Base-by-base conservation (phyloP, 2,113 vertebrate species). In the Neofelis nebulosa region DNA sequence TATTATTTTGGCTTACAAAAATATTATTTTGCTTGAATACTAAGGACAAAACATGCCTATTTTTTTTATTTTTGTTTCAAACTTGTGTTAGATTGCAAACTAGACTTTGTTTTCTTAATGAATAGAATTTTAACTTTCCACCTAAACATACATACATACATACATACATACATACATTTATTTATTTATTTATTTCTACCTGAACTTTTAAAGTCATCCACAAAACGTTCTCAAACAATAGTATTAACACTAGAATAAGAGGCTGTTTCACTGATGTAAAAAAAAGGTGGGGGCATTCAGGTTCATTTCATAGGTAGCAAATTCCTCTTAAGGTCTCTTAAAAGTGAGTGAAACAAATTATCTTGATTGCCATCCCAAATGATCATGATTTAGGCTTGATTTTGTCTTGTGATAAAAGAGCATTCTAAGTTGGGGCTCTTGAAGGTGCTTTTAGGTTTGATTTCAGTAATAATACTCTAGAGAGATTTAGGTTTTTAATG, bases 61-160 rank as follows among this genome's bases (percentile, higher is more conserved):
- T 61, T 91, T 94, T 94, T 94, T 91, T 61, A 91, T 38, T 95
- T 74, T 48, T 82, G 74, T 76, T 94, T 94, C 27, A 97, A 69
- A 55, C 16, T 52, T 84, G 4, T 92, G 48, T 97, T 76, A 36
- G 31, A 25, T 68, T 80, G 31, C 84, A 97, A 94, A 55, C 7
- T 25, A 61, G 80, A 68, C 33, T 86, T 91, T 63, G 16, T 73
- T 88, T 96, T 94, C 9, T 65, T 80, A 96, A 81, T 79, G 41
- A 92, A 63, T 87, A 63, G 21, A 79, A 69, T 83, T 91, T 80
- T 93, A 92, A 65, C 12, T 83, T 96, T 94, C 65, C 57, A 52
- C 45, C 7, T 88, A 23, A 92, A 41, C 13, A 45, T 45, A 9
- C 45, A 9, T 45, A 41, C 41, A 41, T 41, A 41, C 41, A 41